Percentiles rank a stretch among this genome's conserved stretches.
Conservation (phyloP, 2,797 vertebrate genomes). For the Lithobates pipiens region DNA sequence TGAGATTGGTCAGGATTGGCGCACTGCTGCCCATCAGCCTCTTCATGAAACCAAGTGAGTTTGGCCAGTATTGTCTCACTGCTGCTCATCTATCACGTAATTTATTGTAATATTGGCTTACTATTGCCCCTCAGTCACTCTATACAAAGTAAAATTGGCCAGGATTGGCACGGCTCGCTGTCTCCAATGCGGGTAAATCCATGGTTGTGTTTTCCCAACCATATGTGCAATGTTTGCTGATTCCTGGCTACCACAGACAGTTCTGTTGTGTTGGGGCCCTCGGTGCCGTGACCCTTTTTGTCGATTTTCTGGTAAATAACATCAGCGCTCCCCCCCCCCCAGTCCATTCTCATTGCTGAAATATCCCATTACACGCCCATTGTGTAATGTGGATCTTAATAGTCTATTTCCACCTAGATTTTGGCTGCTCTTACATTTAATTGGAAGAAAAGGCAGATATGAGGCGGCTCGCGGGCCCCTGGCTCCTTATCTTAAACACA, state of each 20-base stretch:
- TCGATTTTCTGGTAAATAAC: conserved; percentile 27
- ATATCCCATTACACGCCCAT: conserved; percentile 23
- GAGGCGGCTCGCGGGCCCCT: conserved; percentile 22
- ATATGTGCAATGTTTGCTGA: background rate
- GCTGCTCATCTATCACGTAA: too few relatives aligned
- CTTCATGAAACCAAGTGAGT: too few relatives aligned
- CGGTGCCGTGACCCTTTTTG: background rate
- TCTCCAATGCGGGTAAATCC: too few relatives aligned
- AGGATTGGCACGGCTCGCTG: too few relatives aligned
- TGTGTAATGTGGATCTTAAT: conserved; percentile 50
- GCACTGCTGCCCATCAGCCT: too few relatives aligned
- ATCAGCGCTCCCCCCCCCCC: background rate
- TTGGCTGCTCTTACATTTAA: conserved; percentile 56
- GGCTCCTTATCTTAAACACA: conserved; percentile 57
- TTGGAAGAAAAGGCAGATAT: conserved; percentile 40
- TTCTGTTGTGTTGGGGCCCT: background rate
- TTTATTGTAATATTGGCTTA: too few relatives aligned
- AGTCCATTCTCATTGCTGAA: background rate
- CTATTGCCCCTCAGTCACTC: too few relatives aligned
- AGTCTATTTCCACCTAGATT: conserved; percentile 51
- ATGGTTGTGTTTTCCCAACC: too few relatives aligned
- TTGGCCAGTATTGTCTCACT: too few relatives aligned
- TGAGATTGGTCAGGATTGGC: too few relatives aligned
- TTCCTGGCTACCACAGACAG: too few relatives aligned
- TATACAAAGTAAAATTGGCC: too few relatives aligned